Percentiles rank a stretch among this genome's conserved stretches.
Evolutionary conservation across 2,113 vertebrate genomes (phyloP).

Genomic region (Canis aureus): DNA sequence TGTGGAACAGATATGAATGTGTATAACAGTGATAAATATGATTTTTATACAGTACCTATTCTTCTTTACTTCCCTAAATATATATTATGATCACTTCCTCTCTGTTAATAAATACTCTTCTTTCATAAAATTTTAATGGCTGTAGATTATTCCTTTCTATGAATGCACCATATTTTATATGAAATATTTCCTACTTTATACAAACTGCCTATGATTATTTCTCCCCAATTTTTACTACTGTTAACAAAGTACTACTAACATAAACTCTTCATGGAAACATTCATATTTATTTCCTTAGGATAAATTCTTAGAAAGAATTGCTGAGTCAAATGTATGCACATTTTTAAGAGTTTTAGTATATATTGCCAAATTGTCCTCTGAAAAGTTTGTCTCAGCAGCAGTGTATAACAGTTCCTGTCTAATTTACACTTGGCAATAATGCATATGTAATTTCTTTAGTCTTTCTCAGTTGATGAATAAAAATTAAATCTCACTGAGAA

Average conservation of each 20-base stretch:
- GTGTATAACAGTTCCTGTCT: conserved; percentile 1
- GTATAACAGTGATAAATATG: neutral
- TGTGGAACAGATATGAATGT: neutral
- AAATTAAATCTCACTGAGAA: conserved; percentile 24
- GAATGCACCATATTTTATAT: neutral
- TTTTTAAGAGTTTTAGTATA: conserved; percentile 12
- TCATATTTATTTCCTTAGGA: conserved; percentile 57
- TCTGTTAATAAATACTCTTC: neutral
- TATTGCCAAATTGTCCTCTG: conserved; percentile 23
- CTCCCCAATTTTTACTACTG: neutral
- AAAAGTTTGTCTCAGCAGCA: conserved; percentile 51
- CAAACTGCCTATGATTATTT: neutral
- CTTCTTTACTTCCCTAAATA: neutral
- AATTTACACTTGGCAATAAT: conserved; percentile 49
- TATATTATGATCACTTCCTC: neutral
- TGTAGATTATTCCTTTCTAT: conserved; percentile 17
- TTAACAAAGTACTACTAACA: conserved; percentile 37
- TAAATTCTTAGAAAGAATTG: conserved; percentile 55
- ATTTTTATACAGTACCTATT: neutral
- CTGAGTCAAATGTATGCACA: conserved; percentile 28
- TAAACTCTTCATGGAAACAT: neutral
- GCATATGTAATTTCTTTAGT: neutral
- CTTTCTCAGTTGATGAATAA: conserved; percentile 39
- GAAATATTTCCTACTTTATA: conserved; percentile 45
- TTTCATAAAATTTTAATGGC: conserved; percentile 34